Evolutionary conservation across 2,888 invertebrate genomes (phyloP).

Genomic region (Tholera decimalis): DNA sequence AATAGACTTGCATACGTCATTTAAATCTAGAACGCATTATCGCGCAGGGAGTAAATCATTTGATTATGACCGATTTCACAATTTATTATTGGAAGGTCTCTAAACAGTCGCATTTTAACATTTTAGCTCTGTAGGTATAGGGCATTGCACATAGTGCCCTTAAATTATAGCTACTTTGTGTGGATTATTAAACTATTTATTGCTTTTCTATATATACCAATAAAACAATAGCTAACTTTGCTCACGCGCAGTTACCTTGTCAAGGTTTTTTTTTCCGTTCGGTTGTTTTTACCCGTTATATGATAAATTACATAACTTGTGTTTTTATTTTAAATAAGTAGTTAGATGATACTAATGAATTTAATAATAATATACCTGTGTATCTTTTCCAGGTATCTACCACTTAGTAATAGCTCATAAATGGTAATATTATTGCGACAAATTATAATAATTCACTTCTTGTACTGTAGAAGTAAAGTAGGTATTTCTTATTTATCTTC

Average conservation of each 20-base stretch:
- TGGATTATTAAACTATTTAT: slow-evolving; percentile 14
- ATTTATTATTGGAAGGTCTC: slow-evolving; percentile 54
- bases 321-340: slow-evolving; percentile 43
- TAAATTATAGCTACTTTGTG: slow-evolving; percentile 15
- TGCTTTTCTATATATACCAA: neutral
- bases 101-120: slow-evolving; percentile 42
- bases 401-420: slow-evolving; percentile 71
- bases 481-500: slow-evolving; percentile 79
- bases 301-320: slow-evolving; percentile 25
- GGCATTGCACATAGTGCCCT: slow-evolving; percentile 26
- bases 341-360: slow-evolving; percentile 38
- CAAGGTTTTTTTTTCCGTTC: slow-evolving; percentile 2
- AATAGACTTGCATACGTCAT: slow-evolving; percentile 32
- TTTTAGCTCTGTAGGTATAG: slow-evolving; percentile 25
- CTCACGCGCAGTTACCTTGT: neutral
- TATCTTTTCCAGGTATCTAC: slow-evolving; percentile 84
- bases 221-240: neutral
- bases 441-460: slow-evolving; percentile 75
- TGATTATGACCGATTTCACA: slow-evolving; percentile 64
- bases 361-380: slow-evolving; percentile 67
- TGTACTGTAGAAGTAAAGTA: slow-evolving; percentile 74
- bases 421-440: slow-evolving; percentile 76
- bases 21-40: slow-evolving; percentile 74
- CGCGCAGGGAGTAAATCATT: slow-evolving; percentile 67
- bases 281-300: slow-evolving; percentile 4